Conservation (phyloP, 2,888 invertebrate species). For the Pimpla rufipes region DNA sequence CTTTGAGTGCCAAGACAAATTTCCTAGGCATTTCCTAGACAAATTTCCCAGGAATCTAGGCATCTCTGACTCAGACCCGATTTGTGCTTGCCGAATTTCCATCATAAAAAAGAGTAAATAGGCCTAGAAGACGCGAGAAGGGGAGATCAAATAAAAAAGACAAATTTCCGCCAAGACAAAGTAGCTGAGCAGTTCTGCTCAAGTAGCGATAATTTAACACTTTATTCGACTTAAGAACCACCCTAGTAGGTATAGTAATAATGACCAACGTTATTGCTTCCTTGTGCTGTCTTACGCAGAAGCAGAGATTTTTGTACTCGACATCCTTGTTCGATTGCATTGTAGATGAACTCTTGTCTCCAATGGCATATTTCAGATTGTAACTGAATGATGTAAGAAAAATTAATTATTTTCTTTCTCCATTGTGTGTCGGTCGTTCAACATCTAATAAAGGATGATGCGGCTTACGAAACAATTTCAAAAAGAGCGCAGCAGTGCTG, state of each 20-base stretch:
- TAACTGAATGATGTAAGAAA: not conserved
- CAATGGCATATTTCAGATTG: conserved; percentile 8
- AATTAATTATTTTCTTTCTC: conserved; percentile 1
- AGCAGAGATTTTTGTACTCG: conserved; percentile 20
- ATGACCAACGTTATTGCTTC: conserved; percentile 36
- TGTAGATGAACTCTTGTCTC: not conserved
- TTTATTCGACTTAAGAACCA: not conserved
- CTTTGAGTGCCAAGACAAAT: no score
- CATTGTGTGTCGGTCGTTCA: not conserved
- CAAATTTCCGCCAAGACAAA: no score
- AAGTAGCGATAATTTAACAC: no score
- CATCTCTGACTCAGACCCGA: no score
- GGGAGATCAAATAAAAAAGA: no score
- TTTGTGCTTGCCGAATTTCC: no score
- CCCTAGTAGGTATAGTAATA: not conserved
- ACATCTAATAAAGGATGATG: no score
- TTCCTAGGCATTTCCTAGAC: no score
- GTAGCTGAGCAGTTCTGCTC: no score
- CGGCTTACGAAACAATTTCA: conserved; percentile 63
- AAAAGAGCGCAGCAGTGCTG: conserved; percentile 70
- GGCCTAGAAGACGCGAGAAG: no score
- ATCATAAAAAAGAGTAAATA: no score
- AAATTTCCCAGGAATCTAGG: no score
- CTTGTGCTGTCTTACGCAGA: conserved; percentile 42
- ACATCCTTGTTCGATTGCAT: not conserved